phyloP scores from a whole-genome alignment of 1,140 invertebrate genomes.

The Gryllus bimaculatus region DNA sequence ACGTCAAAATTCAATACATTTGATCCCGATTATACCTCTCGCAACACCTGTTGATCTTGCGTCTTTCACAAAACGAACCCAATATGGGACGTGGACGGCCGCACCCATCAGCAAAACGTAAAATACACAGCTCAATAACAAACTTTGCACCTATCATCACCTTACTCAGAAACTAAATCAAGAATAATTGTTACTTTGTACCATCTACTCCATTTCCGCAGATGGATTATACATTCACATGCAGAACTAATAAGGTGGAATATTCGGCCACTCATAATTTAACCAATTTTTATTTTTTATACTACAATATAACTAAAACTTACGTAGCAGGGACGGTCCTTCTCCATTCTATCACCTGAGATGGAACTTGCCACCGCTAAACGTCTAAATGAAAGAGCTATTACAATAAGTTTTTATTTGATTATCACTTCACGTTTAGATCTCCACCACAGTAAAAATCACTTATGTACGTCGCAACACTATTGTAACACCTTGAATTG shows the following conservation, averaged over 20 bases:
- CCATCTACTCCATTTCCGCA: no score
- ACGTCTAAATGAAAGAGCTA: no score
- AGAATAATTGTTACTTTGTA: no score
- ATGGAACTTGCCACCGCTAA: not conserved
- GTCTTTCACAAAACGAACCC: not conserved
- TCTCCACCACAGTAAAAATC: not conserved
- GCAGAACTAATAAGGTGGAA: not conserved
- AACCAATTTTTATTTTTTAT: no score
- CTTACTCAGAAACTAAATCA: not conserved
- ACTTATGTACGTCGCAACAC: not conserved
- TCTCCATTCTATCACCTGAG: not conserved
- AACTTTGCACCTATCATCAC: not conserved
- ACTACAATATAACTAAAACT: not conserved
- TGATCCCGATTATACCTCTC: no score
- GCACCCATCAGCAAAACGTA: not conserved
- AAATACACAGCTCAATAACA: not conserved
- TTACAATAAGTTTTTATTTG: no score
- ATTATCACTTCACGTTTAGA: no score
- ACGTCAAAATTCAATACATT: no score
- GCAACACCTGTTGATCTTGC: not conserved
- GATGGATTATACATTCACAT: not conserved
- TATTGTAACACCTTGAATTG: not conserved
- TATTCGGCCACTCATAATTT: no score
- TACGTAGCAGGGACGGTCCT: not conserved
- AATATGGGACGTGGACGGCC: not conserved